phyloP scores from a whole-genome alignment of 1,140 invertebrate species.

The Myzus persicae region DNA sequence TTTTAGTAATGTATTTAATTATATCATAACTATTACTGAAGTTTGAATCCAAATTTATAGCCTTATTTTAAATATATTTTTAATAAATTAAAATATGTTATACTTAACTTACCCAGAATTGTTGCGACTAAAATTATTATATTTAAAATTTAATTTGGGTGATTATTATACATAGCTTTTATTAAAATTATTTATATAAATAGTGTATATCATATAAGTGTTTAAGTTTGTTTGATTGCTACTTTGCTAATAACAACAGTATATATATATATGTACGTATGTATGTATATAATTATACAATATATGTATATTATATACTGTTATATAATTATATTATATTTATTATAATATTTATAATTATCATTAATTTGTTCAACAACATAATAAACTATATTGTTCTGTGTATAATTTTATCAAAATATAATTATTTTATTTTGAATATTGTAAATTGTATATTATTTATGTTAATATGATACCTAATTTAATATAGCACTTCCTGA shows the following conservation, averaged over 20 bases:
- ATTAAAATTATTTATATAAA: constrained; percentile 20
- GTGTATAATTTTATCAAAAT: constrained; percentile 38
- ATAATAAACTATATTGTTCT: constrained; percentile 44
- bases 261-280: background rate
- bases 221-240: constrained; percentile 55
- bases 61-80: constrained; percentile 27
- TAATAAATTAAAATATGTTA: constrained; percentile 24
- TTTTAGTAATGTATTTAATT: background rate
- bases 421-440: constrained; percentile 37
- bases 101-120: background rate
- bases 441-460: background rate
- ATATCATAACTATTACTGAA: background rate
- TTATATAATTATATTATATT: constrained; percentile 20
- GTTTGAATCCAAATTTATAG: constrained; percentile 26
- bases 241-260: constrained; percentile 33
- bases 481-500: background rate
- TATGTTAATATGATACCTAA: background rate
- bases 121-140: constrained; percentile 4
- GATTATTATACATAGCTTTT: constrained; percentile 13
- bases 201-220: constrained; percentile 46
- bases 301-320: background rate
- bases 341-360: constrained; percentile 38
- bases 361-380: constrained; percentile 30
- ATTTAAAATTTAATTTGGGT: background rate
- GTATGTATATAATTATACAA: background rate